Evolutionary conservation across 2,797 vertebrate genomes (phyloP), one percentile per base, ranked within the genome.

Genomic region (Rhinella marina): DNA sequence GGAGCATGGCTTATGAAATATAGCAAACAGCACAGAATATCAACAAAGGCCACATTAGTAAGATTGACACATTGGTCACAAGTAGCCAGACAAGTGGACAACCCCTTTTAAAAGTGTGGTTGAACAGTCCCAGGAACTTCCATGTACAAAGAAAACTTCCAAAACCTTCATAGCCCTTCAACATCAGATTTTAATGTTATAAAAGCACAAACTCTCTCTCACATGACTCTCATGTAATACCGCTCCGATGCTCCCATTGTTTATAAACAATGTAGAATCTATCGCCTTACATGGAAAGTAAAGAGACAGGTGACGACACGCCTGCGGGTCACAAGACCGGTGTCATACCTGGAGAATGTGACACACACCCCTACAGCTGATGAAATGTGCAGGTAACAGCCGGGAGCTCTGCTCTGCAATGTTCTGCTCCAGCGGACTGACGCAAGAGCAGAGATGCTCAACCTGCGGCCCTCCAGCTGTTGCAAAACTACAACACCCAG

Each of bases 381-480:
- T 76, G 84, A 77, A 85, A 85, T 61, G 7, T 27, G 16, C 41
- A 12, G 57, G 84, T 77, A 85, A 85, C 59, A 29, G 50, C 7
- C 32, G n/a, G n/a, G n/a, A n/a, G n/a, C n/a, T n/a, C n/a, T n/a
- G n/a, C n/a, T n/a, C n/a, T n/a, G n/a, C n/a, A 70, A 29, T 7
- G 25, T 17, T 29, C 27, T 70, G 17, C 64, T 27, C n/a, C 1
- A 27, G 64, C 32, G 3, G 32, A 5, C 32, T 41, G 32, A 41
- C 5, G 3, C 32, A 41, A 41, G 32, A 41, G 3, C n/a, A n/a
- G n/a, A n/a, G n/a, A n/a, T n/a, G n/a, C n/a, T n/a, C n/a, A n/a
- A n/a, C n/a, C n/a, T n/a, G n/a, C n/a, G n/a, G n/a, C n/a, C n/a
- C n/a, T n/a, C n/a, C n/a, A n/a, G n/a, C n/a, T n/a, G n/a, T n/a